Percentiles rank a stretch among this genome's conserved stretches.
These are phyloP conservation scores for Pristis pectinata DNA, from an alignment of 2,797 vertebrate species.

Conservation along the genomic window DNA sequence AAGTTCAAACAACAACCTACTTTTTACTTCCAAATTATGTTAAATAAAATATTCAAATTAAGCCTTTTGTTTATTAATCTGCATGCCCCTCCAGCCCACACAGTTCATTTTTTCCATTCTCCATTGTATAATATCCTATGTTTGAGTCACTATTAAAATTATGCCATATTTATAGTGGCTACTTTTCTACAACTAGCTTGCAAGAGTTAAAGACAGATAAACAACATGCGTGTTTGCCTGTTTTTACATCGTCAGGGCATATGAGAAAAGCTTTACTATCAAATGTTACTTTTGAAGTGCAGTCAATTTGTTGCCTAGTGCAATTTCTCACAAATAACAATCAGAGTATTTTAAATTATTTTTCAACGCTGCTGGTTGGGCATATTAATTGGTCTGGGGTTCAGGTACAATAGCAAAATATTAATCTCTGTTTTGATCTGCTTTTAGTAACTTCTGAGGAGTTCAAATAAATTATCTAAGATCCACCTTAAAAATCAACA, in stretches of 20 bases:
- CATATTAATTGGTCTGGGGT: neutral
- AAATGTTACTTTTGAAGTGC: neutral
- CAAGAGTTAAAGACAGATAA: neutral
- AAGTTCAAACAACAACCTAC: too few relatives aligned
- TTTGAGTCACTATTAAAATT: neutral
- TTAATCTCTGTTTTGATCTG: neutral
- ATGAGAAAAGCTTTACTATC: neutral
- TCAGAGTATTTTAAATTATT: neutral
- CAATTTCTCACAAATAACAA: neutral
- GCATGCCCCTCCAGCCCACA: too few relatives aligned
- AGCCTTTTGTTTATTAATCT: too few relatives aligned
- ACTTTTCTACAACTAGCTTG: neutral
- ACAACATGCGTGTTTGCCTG: neutral
- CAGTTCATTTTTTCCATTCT: neutral
- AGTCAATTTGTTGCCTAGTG: neutral
- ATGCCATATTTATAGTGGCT: neutral
- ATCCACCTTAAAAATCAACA: neutral
- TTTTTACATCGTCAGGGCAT: neutral
- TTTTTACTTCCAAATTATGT: too few relatives aligned
- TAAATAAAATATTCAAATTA: too few relatives aligned
- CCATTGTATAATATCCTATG: neutral
- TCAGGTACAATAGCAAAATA: neutral
- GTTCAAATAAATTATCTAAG: neutral
- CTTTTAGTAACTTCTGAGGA: neutral
- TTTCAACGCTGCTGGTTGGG: neutral